phyloP scores from a whole-genome alignment of 2,888 invertebrate species.

The Oscheius sp. region DNA sequence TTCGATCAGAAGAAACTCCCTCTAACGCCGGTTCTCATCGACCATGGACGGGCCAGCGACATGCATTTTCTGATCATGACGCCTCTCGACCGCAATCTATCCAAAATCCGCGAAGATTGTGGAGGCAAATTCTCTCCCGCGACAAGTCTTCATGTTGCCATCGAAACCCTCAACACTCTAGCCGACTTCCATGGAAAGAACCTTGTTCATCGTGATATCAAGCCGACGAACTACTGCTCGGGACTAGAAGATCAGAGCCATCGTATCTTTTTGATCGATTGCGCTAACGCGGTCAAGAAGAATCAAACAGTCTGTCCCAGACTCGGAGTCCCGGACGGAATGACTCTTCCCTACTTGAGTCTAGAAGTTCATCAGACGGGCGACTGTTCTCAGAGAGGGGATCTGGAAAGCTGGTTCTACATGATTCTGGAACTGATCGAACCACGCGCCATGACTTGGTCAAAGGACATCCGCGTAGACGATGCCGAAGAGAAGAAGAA shows the following conservation, averaged over 20 bases:
- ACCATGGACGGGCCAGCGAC: constrained; percentile 17
- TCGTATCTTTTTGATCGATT: constrained; percentile 35
- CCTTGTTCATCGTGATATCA: constrained; percentile 34
- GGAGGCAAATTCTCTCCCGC: background rate
- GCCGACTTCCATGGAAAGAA: constrained; percentile 31
- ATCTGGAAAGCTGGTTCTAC: constrained; percentile 37
- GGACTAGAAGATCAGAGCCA: constrained; percentile 14
- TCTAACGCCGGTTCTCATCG: constrained; percentile 20
- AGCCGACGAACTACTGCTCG: constrained; percentile 33
- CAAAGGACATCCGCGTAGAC: background rate
- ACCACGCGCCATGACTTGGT: constrained; percentile 12
- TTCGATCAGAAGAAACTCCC: constrained; percentile 15
- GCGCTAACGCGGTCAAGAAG: constrained; percentile 21
- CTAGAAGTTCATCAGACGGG: constrained; percentile 19
- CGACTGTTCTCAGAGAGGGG: constrained; percentile 3
- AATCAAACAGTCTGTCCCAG: background rate
- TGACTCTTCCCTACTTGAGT: constrained; percentile 37
- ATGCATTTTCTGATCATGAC: constrained; percentile 19
- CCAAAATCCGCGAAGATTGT: constrained; percentile 21
- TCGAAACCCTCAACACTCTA: constrained; percentile 16
- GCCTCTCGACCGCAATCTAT: constrained; percentile 14
- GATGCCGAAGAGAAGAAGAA: constrained; percentile 22
- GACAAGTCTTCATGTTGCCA: constrained; percentile 11
- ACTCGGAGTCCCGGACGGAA: constrained; percentile 24
- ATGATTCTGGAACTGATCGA: constrained; percentile 27